Evolutionary conservation across 2,797 vertebrate species (phyloP).

Genomic region (Sternarchorhynchus goeldii): DNA sequence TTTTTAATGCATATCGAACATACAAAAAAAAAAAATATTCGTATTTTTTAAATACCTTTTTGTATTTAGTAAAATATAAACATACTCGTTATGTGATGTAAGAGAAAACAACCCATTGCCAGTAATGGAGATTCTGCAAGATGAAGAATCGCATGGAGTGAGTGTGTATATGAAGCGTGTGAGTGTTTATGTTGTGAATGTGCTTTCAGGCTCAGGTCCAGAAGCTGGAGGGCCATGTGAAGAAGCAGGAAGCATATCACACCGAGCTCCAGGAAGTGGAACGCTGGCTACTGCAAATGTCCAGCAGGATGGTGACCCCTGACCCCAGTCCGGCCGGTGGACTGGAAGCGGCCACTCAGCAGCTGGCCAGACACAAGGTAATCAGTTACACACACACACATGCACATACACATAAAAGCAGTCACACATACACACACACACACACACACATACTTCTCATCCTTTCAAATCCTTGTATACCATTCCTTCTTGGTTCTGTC

Average conservation of each 20-base stretch:
- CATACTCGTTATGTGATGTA: not conserved
- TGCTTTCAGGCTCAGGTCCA: constrained; percentile 76
- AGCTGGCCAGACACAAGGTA: constrained; percentile 95
- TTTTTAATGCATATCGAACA: no score
- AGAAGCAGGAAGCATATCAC: constrained; percentile 92
- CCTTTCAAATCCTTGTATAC: no score
- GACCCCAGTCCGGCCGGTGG: constrained; percentile 82
- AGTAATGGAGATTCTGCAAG: no score
- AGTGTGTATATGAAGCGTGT: constrained; percentile 23
- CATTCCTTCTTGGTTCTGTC: no score
- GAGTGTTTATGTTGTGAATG: not conserved
- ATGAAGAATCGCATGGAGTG: no score
- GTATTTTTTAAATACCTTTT: no score
- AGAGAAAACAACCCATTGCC: no score
- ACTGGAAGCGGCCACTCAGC: constrained; percentile 90
- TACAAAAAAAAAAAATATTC: no score
- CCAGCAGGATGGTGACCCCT: constrained; percentile 88
- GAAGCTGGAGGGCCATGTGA: constrained; percentile 83
- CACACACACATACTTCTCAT: not conserved
- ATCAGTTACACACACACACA: constrained; percentile 6
- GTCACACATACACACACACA: constrained; percentile 17
- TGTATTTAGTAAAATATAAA: no score
- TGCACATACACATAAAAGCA: constrained; percentile 7
- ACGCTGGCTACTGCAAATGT: constrained; percentile 96
- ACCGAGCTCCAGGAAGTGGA: constrained; percentile 93